Base-by-base conservation (phyloP, 2,113 vertebrate species). In the Alces alces region DNA sequence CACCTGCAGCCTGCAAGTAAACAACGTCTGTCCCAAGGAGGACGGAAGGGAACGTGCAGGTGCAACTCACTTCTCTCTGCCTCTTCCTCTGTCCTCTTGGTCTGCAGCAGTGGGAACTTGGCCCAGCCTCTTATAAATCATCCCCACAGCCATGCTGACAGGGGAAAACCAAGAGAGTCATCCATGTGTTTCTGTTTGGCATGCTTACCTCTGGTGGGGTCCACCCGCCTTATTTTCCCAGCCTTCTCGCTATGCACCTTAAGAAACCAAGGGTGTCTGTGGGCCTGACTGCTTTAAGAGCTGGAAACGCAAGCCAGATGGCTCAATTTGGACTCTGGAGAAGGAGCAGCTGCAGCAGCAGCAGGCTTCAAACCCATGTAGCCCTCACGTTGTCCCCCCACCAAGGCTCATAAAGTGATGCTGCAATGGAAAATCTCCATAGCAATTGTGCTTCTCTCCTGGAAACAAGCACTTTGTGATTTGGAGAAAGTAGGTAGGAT, bases 1-100 rank as follows among this genome's bases (percentile, higher is more conserved):
- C 98, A 98, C 98, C 98, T 99, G 98, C 87, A 89, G 93, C 89
- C 96, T 95, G 16, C 55, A 91, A 96, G 94, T 97, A 97, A 98
- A 98, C 97, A 96, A 91, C 15, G 60, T 82, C 89, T 60, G 55
- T 93, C 45, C 66, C 79, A 76, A 95, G 85, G 70, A 97, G 97
- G 97, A 97, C 80, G 78, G 93, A 95, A 97, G 91, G 95, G 61
- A 95, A 78, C 60, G 5, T 21, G 0, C 97, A 98, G 98, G 98
- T 98, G 98, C 93, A 96, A 87, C 6, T 28, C 92, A 85, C 91
- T 97, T 97, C 89, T 93, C 58, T 64, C 78, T 16, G 70, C 50
- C 54, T 47, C 86, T 96, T 91, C 64, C 89, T 82, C 28, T 2
- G 0, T 79, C 80, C 96, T 61, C 61, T 58, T 54, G 36, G 58